A percentile compares a stretch with the other conserved stretches of the same genome.
Conservation (phyloP, 2,113 vertebrate genomes). For the Pseudorasbora parva region DNA sequence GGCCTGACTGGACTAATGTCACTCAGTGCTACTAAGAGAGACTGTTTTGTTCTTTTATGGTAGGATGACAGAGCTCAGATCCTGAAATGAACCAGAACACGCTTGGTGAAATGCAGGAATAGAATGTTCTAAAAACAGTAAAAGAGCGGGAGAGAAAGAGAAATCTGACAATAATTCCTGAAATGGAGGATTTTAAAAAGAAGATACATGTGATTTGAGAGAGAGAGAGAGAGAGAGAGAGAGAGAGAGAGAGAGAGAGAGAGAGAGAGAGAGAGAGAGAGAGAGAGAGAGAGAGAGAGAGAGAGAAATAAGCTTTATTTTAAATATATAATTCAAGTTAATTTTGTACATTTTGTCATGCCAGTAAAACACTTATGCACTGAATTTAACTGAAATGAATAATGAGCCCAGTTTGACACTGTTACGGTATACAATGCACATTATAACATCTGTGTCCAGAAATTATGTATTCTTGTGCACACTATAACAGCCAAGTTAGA, state of each 20-base stretch:
- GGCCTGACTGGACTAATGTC: constrained; percentile 64
- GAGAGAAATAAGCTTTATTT: neutral
- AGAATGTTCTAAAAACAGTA: neutral
- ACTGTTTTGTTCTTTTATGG: neutral
- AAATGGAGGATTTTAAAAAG: constrained; percentile 37
- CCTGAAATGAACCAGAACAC: constrained; percentile 24
- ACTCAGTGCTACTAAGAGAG: constrained; percentile 22
- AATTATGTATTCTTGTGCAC: neutral
- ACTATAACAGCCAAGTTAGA: neutral
- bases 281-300: too few species aligned
- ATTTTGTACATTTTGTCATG: neutral
- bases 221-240: neutral
- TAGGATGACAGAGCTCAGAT: neutral
- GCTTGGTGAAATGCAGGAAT: neutral
- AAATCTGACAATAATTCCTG: constrained; percentile 49
- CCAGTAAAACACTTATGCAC: neutral
- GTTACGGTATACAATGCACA: neutral
- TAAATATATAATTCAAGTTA: neutral
- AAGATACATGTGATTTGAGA: neutral
- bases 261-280: too few species aligned
- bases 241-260: too few species aligned
- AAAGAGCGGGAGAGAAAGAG: neutral
- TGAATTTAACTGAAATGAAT: neutral
- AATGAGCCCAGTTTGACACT: neutral
- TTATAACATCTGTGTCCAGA: neutral